Conservation (phyloP, 1,140 invertebrate genomes). For the Drosophila elegans region DNA sequence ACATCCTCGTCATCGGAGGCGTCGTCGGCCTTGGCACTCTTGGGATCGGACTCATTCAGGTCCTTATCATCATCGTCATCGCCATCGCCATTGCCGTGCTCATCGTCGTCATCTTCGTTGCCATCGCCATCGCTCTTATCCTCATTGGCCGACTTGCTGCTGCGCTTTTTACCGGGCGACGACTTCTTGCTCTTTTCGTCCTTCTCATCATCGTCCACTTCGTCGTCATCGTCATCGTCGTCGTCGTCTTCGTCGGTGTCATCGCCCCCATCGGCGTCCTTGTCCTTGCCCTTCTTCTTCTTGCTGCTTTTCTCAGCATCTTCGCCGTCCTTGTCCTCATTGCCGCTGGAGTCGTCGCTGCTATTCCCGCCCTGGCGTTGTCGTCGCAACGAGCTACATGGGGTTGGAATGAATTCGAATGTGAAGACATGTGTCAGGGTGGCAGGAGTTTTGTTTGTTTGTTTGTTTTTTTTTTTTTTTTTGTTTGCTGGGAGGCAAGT, state of each 20-base stretch:
- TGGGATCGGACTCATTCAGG: constrained; percentile 83
- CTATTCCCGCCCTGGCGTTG: constrained; percentile 75
- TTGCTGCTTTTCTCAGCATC: constrained; percentile 65
- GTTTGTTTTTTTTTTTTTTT: constrained; percentile 2
- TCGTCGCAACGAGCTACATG: constrained; percentile 79
- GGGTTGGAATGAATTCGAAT: constrained; percentile 68
- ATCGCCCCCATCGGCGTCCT: constrained; percentile 45
- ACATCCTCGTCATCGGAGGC: constrained; percentile 85
- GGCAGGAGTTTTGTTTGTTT: constrained; percentile 19
- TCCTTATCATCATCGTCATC: constrained; percentile 85
- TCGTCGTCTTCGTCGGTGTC: constrained; percentile 53
- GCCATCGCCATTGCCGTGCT: constrained; percentile 84
- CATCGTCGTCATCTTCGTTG: constrained; percentile 85
- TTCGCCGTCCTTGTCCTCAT: constrained; percentile 72
- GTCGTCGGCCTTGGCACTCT: constrained; percentile 73
- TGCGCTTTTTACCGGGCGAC: constrained; percentile 64
- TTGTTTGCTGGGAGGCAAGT: constrained; percentile 48
- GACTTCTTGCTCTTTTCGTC: constrained; percentile 57
- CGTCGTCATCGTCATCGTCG: constrained; percentile 48
- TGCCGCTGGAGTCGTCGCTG: constrained; percentile 76
- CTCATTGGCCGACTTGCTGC: constrained; percentile 51
- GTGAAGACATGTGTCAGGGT: constrained; percentile 45
- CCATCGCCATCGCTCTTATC: constrained; percentile 84
- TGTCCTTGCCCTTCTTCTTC: constrained; percentile 63
- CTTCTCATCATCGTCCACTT: constrained; percentile 58